phyloP scores from a whole-genome alignment of 1,140 invertebrate genomes.

The Aricia agestis region DNA sequence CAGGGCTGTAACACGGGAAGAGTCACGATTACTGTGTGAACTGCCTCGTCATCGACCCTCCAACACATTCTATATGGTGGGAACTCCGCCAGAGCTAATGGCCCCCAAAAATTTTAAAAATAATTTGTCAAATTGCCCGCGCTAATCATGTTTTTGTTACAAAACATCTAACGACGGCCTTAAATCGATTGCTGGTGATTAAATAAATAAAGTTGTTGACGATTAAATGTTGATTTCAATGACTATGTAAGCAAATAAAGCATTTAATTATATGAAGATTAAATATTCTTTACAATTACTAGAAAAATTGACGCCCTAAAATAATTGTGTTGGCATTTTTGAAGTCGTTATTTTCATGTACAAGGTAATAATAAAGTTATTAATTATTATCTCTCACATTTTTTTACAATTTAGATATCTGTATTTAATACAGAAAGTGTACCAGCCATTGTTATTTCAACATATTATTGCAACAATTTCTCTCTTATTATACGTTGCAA shows the following conservation, averaged over 20 bases:
- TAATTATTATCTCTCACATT: background rate
- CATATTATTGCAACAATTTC: background rate
- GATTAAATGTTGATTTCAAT: too few relatives aligned
- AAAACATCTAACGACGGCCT: background rate
- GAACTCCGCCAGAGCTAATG: slow-evolving; percentile 17
- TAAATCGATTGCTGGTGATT: background rate
- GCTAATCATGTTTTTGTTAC: background rate
- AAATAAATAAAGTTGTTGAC: too few relatives aligned
- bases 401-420: background rate
- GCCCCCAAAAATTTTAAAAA: slow-evolving; percentile 19
- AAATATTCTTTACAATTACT: too few relatives aligned
- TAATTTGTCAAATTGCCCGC: slow-evolving; percentile 21
- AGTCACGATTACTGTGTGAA: slow-evolving; percentile 37
- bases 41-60: slow-evolving; percentile 38
- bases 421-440: background rate
- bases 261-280: too few relatives aligned
- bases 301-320: too few relatives aligned
- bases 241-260: too few relatives aligned
- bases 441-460: background rate
- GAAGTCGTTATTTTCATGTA: too few relatives aligned
- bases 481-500: background rate
- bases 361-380: background rate
- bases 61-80: slow-evolving; percentile 19
- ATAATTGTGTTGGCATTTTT: too few relatives aligned
- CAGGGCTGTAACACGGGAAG: slow-evolving; percentile 30